Conservation (phyloP, 1,140 invertebrate species). For the Ladona fulva region DNA sequence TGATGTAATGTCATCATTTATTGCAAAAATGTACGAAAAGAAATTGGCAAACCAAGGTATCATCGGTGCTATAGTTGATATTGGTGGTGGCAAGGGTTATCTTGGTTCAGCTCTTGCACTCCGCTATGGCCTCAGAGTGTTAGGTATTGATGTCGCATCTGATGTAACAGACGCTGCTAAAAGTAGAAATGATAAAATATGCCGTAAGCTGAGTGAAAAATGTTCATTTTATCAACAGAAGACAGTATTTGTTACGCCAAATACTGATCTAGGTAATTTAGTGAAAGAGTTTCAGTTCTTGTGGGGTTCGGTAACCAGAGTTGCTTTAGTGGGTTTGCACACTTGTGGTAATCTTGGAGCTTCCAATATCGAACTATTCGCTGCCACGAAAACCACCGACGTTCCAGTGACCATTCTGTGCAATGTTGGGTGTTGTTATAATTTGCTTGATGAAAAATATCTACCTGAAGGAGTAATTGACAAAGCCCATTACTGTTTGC, state of each 20-base stretch:
- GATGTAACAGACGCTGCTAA: slow-evolving; percentile 54
- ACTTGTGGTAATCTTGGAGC: slow-evolving; percentile 80
- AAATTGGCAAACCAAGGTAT: background rate
- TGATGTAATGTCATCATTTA: slow-evolving; percentile 37
- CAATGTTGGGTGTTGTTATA: slow-evolving; percentile 85
- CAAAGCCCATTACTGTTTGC: background rate
- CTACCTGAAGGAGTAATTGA: slow-evolving; percentile 28
- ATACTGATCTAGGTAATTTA: slow-evolving; percentile 41
- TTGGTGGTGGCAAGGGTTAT: slow-evolving; percentile 81
- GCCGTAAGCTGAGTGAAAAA: slow-evolving; percentile 18
- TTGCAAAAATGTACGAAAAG: background rate
- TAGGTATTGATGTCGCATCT: slow-evolving; percentile 66
- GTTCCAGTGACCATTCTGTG: slow-evolving; percentile 50
- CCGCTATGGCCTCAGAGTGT: slow-evolving; percentile 56
- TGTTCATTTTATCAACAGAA: slow-evolving; percentile 20
- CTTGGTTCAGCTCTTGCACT: slow-evolving; percentile 63
- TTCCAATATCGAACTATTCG: slow-evolving; percentile 63
- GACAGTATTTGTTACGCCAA: slow-evolving; percentile 24
- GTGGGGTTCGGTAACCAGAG: slow-evolving; percentile 32
- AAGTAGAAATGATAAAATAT: slow-evolving; percentile 48
- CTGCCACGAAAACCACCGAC: slow-evolving; percentile 33
- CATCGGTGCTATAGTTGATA: slow-evolving; percentile 53
- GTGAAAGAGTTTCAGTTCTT: slow-evolving; percentile 30
- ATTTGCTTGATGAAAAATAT: slow-evolving; percentile 63
- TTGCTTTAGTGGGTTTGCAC: slow-evolving; percentile 58